These are phyloP conservation scores for Coleophora flavipennella DNA, from an alignment of 2,888 invertebrate species.

Conservation along the genomic window DNA sequence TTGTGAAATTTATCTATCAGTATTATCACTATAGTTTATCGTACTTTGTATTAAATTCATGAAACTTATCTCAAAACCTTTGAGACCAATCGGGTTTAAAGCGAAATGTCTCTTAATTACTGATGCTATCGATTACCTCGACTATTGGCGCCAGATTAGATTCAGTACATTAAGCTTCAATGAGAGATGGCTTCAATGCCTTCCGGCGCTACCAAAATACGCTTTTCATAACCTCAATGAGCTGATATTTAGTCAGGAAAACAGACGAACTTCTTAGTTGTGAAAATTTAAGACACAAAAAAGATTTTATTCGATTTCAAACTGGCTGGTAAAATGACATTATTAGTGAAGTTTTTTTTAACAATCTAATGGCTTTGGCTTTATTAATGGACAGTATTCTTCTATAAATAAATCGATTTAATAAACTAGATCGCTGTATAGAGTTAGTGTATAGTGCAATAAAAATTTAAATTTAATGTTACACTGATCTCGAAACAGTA, in stretches of 20 bases:
- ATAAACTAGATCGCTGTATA: background rate
- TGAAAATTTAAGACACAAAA: background rate
- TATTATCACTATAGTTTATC: too few species aligned
- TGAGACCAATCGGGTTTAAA: too few species aligned
- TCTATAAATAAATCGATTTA: background rate
- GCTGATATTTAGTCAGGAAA: too few species aligned
- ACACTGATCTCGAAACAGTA: slow-evolving; percentile 31
- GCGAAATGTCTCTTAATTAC: slow-evolving; percentile 25
- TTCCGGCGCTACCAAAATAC: background rate
- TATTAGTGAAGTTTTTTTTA: background rate
- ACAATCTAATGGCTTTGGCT: background rate
- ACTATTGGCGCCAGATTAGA: slow-evolving; percentile 38
- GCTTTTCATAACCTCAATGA: background rate
- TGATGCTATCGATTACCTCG: slow-evolving; percentile 27
- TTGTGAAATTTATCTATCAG: too few species aligned
- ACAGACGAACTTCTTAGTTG: too few species aligned
- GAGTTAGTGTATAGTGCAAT: too few species aligned
- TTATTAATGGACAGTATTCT: too few species aligned
- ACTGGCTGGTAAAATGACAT: too few species aligned
- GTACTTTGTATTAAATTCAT: too few species aligned
- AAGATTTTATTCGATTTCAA: background rate
- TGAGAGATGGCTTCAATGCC: slow-evolving; percentile 10
- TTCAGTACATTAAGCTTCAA: slow-evolving; percentile 35
- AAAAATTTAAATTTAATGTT: slow-evolving; percentile 19
- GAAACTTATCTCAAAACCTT: too few species aligned